A percentile compares a stretch with the other conserved stretches of the same genome.
These are phyloP conservation scores for Drosophila willistoni DNA, from an alignment of 1,140 invertebrate species.

Conservation along the genomic window DNA sequence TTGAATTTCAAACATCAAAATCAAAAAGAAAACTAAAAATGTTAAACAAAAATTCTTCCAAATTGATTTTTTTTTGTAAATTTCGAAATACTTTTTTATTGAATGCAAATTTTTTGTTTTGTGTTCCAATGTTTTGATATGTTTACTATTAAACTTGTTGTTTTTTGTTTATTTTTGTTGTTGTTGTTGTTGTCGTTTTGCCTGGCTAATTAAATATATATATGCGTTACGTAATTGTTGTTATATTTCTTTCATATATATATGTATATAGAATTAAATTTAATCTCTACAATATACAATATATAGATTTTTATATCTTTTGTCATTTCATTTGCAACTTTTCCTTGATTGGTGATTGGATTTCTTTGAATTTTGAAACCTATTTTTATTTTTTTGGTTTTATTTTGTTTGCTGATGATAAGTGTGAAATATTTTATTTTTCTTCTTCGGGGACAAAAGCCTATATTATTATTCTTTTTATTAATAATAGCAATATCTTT, in stretches of 20 bases:
- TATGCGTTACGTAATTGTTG: background rate
- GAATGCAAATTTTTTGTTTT: background rate
- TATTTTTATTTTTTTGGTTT: conserved; percentile 20
- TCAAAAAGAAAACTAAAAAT: background rate
- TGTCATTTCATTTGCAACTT: too few species aligned
- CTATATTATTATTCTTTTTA: conserved; percentile 1
- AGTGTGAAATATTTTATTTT: conserved; percentile 31
- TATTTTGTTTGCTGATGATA: conserved; percentile 19
- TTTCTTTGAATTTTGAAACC: conserved; percentile 64
- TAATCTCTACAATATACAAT: conserved; percentile 9
- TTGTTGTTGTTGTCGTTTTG: background rate
- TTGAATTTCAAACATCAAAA: background rate
- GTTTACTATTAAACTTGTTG: background rate
- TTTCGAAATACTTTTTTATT: too few species aligned
- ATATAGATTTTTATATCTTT: conserved; percentile 3
- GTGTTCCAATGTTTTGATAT: background rate
- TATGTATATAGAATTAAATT: background rate
- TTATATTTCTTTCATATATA: background rate
- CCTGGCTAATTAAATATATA: background rate
- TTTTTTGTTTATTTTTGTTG: too few species aligned
- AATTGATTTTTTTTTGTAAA: too few species aligned
- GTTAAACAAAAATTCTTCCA: background rate
- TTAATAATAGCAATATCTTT: background rate
- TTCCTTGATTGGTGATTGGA: conserved; percentile 13
- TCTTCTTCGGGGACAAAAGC: background rate